A percentile compares a stretch with the other conserved stretches of the same genome.
Conservation (phyloP, 2,113 vertebrate species). For the Pituophis catenifer region DNA sequence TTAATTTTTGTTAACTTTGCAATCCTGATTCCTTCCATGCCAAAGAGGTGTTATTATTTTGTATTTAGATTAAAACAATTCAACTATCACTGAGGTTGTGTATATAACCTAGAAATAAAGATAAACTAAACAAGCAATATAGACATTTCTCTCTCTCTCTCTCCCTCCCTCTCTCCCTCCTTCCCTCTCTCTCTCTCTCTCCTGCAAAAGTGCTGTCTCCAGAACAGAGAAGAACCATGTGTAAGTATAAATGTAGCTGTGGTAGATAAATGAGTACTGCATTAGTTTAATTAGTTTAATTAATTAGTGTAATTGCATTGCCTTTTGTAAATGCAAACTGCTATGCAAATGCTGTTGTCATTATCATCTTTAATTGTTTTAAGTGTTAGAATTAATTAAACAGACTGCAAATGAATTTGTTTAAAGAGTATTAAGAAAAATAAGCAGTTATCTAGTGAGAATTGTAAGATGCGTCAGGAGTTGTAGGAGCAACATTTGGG, state of each 20-base stretch:
- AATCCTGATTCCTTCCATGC: not conserved
- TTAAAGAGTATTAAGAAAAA: not conserved
- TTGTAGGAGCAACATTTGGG: not conserved
- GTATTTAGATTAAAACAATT: not conserved
- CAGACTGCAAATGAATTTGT: slow-evolving; percentile 1
- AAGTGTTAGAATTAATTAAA: slow-evolving; percentile 22
- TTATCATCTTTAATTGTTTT: slow-evolving; percentile 19
- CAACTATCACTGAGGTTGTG: not conserved
- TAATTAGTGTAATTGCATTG: slow-evolving; percentile 25
- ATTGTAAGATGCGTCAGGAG: not conserved
- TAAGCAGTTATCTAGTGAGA: not conserved
- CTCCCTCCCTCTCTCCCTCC: not conserved
- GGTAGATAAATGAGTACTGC: slow-evolving; percentile 7
- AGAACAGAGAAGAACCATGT: not conserved
- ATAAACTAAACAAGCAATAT: not conserved
- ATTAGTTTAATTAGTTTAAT: slow-evolving; percentile 27
- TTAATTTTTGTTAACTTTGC: not conserved
- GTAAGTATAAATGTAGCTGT: not conserved
- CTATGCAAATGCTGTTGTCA: slow-evolving; percentile 12
- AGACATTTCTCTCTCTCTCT: not conserved
- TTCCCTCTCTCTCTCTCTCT: too few species aligned
- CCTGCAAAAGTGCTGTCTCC: not conserved
- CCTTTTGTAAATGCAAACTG: slow-evolving; percentile 24
- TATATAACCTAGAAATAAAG: not conserved
- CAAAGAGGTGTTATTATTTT: not conserved